Evolutionary conservation across 2,113 vertebrate species (phyloP).

Genomic region (Psophia crepitans): DNA sequence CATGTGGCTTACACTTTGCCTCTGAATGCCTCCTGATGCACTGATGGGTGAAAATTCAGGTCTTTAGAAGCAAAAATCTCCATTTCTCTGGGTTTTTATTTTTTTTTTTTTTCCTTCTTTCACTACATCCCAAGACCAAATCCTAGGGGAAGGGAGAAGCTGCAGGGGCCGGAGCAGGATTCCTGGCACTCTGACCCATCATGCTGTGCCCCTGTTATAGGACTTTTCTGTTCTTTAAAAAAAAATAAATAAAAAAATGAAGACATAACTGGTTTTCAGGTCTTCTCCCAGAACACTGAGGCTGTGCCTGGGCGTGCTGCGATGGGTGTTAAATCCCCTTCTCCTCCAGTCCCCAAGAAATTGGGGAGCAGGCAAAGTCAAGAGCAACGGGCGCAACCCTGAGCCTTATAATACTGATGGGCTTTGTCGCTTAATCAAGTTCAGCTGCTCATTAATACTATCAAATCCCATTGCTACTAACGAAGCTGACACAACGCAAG

Average conservation of each 20-base stretch:
- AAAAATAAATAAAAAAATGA: neutral
- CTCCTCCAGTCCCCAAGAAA: neutral
- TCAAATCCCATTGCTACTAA: neutral
- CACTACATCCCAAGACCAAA: neutral
- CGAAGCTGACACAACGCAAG: neutral
- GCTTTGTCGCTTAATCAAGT: neutral
- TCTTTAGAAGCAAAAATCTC: neutral
- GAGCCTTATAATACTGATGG: constrained; percentile 32
- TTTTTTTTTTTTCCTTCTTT: neutral
- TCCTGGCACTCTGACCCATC: neutral
- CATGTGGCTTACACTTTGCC: neutral
- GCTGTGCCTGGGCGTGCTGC: neutral
- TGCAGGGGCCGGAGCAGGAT: neutral
- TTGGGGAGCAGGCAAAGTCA: neutral
- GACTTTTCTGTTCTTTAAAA: neutral
- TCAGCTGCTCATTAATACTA: constrained; percentile 14
- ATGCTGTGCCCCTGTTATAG: neutral
- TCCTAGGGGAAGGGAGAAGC: neutral
- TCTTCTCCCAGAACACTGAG: constrained; percentile 40
- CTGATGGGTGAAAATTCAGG: neutral
- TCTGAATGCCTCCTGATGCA: neutral
- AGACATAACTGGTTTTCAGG: neutral
- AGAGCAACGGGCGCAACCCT: neutral
- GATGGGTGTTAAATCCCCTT: neutral
- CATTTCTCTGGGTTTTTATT: neutral